A percentile compares a stretch with the other conserved stretches of the same genome.
Conservation (phyloP, 2,797 vertebrate genomes). For the Yasuhikotakia modesta region DNA sequence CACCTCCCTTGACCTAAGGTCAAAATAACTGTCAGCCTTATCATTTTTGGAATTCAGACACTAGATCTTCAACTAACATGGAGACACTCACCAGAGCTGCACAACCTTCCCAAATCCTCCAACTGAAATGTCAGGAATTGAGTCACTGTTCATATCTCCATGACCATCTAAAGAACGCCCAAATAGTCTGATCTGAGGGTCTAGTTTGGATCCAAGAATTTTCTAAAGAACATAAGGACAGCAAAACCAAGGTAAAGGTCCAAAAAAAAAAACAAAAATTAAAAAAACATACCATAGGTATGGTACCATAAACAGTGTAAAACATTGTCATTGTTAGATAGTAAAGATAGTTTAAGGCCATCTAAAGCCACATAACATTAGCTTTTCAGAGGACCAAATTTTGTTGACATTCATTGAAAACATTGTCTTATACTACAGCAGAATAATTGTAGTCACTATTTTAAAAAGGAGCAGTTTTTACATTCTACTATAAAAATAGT, state of each 20-base stretch:
- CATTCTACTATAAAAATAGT: too few relatives aligned
- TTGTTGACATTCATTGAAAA: too few relatives aligned
- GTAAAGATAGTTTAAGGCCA: too few relatives aligned
- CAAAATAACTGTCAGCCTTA: constrained; percentile 4
- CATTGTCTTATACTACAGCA: too few relatives aligned
- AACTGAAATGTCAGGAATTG: constrained; percentile 81
- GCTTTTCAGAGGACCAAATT: too few relatives aligned
- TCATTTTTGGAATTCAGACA: neutral
- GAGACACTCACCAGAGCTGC: constrained; percentile 81
- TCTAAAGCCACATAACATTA: too few relatives aligned
- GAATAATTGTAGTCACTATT: too few relatives aligned
- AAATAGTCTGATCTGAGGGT: constrained; percentile 76
- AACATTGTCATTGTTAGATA: too few relatives aligned
- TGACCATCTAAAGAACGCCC: constrained; percentile 82
- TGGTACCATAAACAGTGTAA: too few relatives aligned
- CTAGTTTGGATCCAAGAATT: constrained; percentile 80
- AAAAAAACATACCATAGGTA: too few relatives aligned
- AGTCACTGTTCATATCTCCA: constrained; percentile 80
- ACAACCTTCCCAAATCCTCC: constrained; percentile 81
- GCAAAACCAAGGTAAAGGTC: neutral
- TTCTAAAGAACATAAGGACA: constrained; percentile 70
- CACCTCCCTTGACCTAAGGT: constrained; percentile 79
- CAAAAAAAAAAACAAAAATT: too few relatives aligned
- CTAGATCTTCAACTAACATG: neutral
- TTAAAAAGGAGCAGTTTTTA: too few relatives aligned